phyloP scores from a whole-genome alignment of 2,797 vertebrate species.

The Spheniscus humboldti region DNA sequence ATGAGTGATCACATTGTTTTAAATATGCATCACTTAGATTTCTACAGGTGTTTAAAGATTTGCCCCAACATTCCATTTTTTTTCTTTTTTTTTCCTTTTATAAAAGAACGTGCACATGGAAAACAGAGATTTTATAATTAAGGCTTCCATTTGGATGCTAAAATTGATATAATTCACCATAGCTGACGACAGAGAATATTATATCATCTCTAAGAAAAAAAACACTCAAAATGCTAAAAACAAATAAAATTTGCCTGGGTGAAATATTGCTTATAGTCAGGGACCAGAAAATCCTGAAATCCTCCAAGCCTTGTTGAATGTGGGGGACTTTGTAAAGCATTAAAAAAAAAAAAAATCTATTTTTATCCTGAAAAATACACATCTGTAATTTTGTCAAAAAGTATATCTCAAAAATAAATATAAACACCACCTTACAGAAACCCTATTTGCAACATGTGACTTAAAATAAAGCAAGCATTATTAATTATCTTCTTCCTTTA shows the following conservation, averaged over 20 bases:
- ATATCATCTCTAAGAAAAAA: not conserved
- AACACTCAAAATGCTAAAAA: not conserved
- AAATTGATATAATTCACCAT: slow-evolving; percentile 37
- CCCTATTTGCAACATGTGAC: not conserved
- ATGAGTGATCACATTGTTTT: slow-evolving; percentile 63
- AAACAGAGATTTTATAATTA: slow-evolving; percentile 47
- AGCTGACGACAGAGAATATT: slow-evolving; percentile 18
- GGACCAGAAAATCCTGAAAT: not conserved
- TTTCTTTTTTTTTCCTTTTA: not conserved
- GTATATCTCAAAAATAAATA: not conserved
- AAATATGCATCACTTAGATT: slow-evolving; percentile 55
- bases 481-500: slow-evolving; percentile 20
- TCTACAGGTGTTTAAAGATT: slow-evolving; percentile 66
- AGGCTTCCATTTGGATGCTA: slow-evolving; percentile 26
- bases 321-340: not conserved
- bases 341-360: not conserved
- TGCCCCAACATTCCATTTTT: not conserved
- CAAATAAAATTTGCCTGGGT: not conserved
- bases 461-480: slow-evolving; percentile 18
- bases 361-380: not conserved
- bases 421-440: not conserved
- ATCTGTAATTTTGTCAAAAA: not conserved
- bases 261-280: not conserved
- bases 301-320: not conserved
- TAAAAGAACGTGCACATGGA: not conserved